Conservation (phyloP, 2,797 vertebrate species). For the Tokudaia muenninki region DNA sequence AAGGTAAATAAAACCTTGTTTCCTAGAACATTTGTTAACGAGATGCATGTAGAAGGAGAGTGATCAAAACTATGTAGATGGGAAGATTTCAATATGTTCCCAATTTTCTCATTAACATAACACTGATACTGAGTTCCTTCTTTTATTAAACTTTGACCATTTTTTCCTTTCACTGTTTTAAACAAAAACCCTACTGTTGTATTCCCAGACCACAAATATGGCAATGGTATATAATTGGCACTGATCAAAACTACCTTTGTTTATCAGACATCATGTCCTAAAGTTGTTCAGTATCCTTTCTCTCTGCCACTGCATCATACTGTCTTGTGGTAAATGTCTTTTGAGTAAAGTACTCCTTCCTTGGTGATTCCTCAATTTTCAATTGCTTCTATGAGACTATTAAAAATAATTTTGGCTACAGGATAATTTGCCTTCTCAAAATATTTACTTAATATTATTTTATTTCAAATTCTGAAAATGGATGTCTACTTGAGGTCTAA, state of each 20-base stretch:
- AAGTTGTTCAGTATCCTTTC: background rate
- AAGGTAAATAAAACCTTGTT: background rate
- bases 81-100: background rate
- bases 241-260: background rate
- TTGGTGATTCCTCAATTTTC: background rate
- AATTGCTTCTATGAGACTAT: background rate
- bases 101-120: background rate
- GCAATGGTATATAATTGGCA: background rate
- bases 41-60: background rate
- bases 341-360: background rate
- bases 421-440: background rate
- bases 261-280: background rate
- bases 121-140: background rate
- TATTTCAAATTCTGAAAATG: background rate
- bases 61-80: background rate
- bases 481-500: accelerated
- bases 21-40: background rate
- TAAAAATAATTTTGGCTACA: background rate
- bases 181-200: background rate
- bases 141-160: background rate
- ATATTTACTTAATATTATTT: background rate
- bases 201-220: background rate
- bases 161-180: background rate
- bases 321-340: background rate
- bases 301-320: no score